Evolutionary conservation across 1,140 invertebrate species (phyloP).

Genomic region (Andricus grossulariae): DNA sequence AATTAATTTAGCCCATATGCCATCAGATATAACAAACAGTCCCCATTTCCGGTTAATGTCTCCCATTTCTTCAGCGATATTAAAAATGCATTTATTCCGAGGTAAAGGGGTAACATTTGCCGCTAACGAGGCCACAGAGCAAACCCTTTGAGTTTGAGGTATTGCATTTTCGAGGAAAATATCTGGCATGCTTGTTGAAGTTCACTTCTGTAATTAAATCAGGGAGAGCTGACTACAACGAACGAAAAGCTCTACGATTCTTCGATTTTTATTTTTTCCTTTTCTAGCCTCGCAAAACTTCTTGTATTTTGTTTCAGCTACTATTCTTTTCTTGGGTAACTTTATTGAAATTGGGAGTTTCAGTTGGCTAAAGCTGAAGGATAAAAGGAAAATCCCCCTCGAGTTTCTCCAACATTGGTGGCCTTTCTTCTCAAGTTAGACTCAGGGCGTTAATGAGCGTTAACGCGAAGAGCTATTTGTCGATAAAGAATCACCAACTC

Average conservation of each 20-base stretch:
- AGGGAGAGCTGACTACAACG: not conserved
- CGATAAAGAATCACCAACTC: constrained; percentile 22
- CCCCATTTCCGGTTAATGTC: constrained; percentile 9
- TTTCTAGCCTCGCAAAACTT: constrained; percentile 4
- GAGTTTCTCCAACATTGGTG: constrained; percentile 22
- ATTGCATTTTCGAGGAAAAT: not conserved
- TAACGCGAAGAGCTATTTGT: constrained; percentile 27
- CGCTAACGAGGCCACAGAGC: constrained; percentile 7
- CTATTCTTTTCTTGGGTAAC: constrained; percentile 13
- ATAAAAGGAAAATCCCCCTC: constrained; percentile 26
- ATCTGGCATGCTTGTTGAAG: not conserved
- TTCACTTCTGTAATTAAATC: constrained; percentile 6
- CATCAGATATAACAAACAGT: not conserved
- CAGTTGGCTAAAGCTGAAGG: constrained; percentile 1
- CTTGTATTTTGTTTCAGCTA: constrained; percentile 26
- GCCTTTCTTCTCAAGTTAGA: constrained; percentile 24
- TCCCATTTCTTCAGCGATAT: constrained; percentile 18
- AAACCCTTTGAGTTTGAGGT: not conserved
- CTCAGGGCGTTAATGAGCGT: constrained; percentile 25
- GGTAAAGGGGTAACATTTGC: constrained; percentile 10
- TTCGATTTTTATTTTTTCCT: constrained; percentile 18
- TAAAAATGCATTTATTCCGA: constrained; percentile 15
- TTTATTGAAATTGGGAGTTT: constrained; percentile 31
- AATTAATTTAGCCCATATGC: not conserved
- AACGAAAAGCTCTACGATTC: constrained; percentile 20